Conservation (phyloP, 2,113 vertebrate genomes). For the Microcebus griseorufus region DNA sequence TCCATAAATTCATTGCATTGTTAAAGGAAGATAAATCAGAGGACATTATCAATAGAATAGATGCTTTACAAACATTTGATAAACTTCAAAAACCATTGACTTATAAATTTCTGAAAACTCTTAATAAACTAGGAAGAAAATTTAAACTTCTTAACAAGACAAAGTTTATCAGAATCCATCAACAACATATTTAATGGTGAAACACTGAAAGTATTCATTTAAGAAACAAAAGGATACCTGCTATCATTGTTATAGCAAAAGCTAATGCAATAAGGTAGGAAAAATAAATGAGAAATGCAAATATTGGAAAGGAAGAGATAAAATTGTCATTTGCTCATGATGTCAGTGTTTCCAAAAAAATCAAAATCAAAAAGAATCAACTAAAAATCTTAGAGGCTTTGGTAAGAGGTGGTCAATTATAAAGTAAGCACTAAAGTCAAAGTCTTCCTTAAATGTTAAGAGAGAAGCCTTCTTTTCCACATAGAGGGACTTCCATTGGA, state of each 20-base stretch:
- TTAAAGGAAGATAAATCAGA: constrained; percentile 39
- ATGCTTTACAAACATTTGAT: constrained; percentile 24
- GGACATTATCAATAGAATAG: background rate
- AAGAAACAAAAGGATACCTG: constrained; percentile 13
- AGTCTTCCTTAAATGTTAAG: background rate
- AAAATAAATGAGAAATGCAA: constrained; percentile 40
- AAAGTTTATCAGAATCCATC: constrained; percentile 6
- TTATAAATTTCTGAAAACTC: background rate
- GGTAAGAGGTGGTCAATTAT: background rate
- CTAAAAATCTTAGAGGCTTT: constrained; percentile 25
- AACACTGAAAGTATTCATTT: background rate
- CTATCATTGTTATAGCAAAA: background rate
- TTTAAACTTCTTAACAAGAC: constrained; percentile 3
- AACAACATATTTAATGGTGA: background rate
- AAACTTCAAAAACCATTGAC: background rate
- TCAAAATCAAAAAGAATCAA: constrained; percentile 46
- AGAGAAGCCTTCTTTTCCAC: background rate
- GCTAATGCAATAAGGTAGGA: constrained; percentile 50
- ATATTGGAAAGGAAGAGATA: background rate
- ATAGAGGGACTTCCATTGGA: background rate
- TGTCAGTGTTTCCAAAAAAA: constrained; percentile 1
- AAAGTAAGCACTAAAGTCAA: constrained; percentile 14
- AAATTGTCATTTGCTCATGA: background rate
- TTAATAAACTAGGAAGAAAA: background rate
- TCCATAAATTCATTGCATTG: background rate